phyloP scores from a whole-genome alignment of 2,888 invertebrate species.

The Plebejus anna region DNA sequence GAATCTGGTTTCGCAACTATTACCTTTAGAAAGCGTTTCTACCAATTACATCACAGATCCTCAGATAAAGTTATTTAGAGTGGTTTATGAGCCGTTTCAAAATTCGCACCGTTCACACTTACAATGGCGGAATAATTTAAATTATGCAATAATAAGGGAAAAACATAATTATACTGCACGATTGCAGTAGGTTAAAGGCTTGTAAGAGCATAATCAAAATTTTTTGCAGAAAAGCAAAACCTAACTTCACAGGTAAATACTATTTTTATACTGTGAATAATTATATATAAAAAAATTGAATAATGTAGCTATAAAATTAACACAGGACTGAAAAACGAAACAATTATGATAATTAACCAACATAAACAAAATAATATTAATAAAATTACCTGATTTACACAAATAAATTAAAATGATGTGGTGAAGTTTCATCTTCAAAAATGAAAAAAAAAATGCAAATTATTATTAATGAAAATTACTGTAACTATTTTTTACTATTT shows the following conservation, averaged over 20 bases:
- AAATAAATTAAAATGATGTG: neutral
- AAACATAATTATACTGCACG: neutral
- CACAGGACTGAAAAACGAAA: neutral
- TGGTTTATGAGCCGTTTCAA: neutral
- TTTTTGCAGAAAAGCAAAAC: neutral
- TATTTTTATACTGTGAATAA: too few species aligned
- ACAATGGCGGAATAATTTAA: neutral
- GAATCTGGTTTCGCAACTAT: neutral
- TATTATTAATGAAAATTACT: neutral
- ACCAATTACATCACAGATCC: neutral
- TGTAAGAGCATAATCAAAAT: neutral
- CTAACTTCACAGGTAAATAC: too few species aligned
- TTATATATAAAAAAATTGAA: neutral
- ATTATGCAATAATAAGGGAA: neutral
- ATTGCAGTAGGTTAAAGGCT: neutral
- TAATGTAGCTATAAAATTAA: neutral
- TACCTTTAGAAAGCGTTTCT: conserved; percentile 3
- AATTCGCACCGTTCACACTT: neutral
- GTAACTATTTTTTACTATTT: neutral
- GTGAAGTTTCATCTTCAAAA: neutral
- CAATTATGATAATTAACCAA: neutral
- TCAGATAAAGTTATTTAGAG: neutral
- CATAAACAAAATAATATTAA: neutral
- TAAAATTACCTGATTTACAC: conserved; percentile 6
- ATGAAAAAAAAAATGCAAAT: neutral